Base-by-base conservation (phyloP, 2,888 invertebrate genomes). In the Chloroclysta siterata region DNA sequence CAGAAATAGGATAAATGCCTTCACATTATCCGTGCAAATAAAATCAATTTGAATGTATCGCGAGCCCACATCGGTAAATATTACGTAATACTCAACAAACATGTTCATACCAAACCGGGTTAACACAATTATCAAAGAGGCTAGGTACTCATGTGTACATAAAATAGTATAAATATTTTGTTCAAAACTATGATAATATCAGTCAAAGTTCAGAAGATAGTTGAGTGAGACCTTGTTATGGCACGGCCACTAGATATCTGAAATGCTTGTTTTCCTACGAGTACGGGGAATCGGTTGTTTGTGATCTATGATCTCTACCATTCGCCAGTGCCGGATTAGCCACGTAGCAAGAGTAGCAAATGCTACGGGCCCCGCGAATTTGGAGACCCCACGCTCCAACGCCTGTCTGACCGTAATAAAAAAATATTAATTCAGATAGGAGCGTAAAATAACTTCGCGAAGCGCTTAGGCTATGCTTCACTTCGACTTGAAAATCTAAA, bases 121-220 rank as follows among this genome's bases (percentile, higher is more conserved):
- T 83, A 80, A 64, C 69, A 71, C 51, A 51, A 54, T 71, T 81
- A 81, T 78, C 77, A 73, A 72, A 72, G 69, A 71, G 73, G 67
- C 66, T 74, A 72, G 64, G 66, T 76, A 76, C 69, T 68, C 65
- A 59, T 70, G 59, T 63, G 69, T 75, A 74, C 73, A 70, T 71
- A 63, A 66, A 71, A 72, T 68, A 75, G 74, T 78, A 80, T 80
- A 82, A 87, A 88, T 89, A 85, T 87, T 88, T 88, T 84, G 79
- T 85, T 82, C 77, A 66, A 73, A 80, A 71, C 73, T 60, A 56
- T 46, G 87, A 87, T 90, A 88, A 69, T 63, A 65, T 55, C 73
- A 73, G 88, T 80, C 88, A 88, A 85, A 89, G 90, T 87, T 88
- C 89, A 81, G 33, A 52, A 60, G 84, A 86, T 87, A 88, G 68